Conservation (phyloP, 2,888 invertebrate species). For the Zhengitettix transpicula region DNA sequence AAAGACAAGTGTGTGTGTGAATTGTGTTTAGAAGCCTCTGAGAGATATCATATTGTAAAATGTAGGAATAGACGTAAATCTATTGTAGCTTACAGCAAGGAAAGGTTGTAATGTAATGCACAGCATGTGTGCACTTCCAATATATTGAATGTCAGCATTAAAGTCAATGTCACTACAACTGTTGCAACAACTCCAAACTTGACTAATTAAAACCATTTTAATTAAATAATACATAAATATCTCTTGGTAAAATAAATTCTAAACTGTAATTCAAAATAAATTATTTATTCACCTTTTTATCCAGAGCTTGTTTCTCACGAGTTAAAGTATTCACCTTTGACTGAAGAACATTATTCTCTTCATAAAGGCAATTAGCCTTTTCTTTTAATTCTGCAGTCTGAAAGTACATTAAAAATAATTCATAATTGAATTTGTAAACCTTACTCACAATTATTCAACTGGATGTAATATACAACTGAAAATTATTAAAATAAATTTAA, state of each 20-base stretch:
- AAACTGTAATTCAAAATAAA: background rate
- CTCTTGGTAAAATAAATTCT: background rate
- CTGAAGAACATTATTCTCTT: conserved; percentile 41
- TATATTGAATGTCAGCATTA: too few species aligned
- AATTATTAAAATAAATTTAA: background rate
- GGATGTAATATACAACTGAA: background rate
- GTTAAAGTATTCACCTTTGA: conserved; percentile 48
- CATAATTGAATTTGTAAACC: too few species aligned
- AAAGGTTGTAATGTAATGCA: too few species aligned
- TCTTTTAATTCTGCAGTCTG: conserved; percentile 32
- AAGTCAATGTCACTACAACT: too few species aligned
- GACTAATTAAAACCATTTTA: too few species aligned
- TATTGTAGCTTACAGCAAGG: too few species aligned
- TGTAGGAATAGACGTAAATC: too few species aligned
- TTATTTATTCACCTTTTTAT: conserved; percentile 15
- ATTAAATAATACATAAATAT: background rate
- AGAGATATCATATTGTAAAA: too few species aligned
- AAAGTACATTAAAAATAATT: background rate
- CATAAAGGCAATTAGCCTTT: conserved; percentile 32
- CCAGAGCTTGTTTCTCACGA: conserved; percentile 9
- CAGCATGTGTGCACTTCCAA: too few species aligned
- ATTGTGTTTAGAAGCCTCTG: too few species aligned
- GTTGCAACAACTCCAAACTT: too few species aligned
- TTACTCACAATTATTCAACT: background rate
- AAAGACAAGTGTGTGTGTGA: too few species aligned